A percentile compares a stretch with the other conserved stretches of the same genome.
Conservation (phyloP, 2,797 vertebrate species). For the Ctenosaura bakeri region DNA sequence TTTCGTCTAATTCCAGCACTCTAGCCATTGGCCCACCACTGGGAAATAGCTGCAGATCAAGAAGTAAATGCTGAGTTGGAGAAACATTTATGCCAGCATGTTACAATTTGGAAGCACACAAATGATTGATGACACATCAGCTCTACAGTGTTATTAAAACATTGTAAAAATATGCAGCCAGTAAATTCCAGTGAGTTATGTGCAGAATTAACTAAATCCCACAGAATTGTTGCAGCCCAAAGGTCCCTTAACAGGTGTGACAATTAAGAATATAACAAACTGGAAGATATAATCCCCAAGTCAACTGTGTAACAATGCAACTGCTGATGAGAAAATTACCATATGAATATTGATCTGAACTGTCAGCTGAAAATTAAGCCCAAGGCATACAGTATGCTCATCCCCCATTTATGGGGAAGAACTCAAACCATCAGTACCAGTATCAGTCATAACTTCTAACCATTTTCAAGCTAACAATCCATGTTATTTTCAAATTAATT, state of each 20-base stretch:
- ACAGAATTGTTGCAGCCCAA: constrained; percentile 18
- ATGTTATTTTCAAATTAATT: background rate
- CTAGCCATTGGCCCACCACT: no score
- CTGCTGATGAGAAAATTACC: constrained; percentile 56
- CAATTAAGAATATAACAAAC: constrained; percentile 58
- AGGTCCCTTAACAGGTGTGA: constrained; percentile 54
- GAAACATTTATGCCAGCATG: constrained; percentile 29
- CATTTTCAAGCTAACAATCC: background rate
- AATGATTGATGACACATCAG: constrained; percentile 27
- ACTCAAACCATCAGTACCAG: constrained; percentile 48
- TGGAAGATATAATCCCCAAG: constrained; percentile 48
- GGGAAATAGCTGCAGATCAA: background rate
- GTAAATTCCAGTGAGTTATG: constrained; percentile 20
- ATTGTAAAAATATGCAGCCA: constrained; percentile 21
- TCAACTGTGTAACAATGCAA: constrained; percentile 50
- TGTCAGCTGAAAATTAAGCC: constrained; percentile 70
- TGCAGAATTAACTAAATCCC: constrained; percentile 43
- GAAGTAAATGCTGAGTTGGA: background rate
- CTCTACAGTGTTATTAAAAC: constrained; percentile 43
- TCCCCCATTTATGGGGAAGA: constrained; percentile 13
- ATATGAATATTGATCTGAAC: constrained; percentile 67
- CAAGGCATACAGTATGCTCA: constrained; percentile 14
- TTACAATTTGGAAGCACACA: constrained; percentile 30
- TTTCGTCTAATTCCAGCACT: background rate
- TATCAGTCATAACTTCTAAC: constrained; percentile 45